phyloP scores from a whole-genome alignment of 1,140 invertebrate genomes.

The Trichonephila inaurata region DNA sequence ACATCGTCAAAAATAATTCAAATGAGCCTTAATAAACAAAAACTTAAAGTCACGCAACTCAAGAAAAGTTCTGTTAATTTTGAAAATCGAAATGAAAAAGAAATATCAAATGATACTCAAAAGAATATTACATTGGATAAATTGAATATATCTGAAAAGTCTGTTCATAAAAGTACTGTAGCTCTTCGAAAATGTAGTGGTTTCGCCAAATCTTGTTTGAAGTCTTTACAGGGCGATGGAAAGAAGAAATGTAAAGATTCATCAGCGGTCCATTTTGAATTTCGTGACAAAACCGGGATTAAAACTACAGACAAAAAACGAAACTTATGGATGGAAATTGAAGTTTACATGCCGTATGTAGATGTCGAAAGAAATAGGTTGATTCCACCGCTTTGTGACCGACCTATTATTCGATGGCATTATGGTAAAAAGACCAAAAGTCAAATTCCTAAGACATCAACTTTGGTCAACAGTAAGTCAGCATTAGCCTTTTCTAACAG shows the following conservation, averaged over 20 bases:
- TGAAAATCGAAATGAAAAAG: too few species aligned
- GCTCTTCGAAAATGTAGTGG: neutral
- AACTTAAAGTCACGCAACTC: too few species aligned
- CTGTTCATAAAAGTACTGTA: neutral
- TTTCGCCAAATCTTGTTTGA: neutral
- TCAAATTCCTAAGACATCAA: neutral
- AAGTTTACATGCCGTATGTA: constrained; percentile 1
- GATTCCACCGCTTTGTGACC: neutral
- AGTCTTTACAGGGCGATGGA: neutral
- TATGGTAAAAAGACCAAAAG: neutral
- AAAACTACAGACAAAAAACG: neutral
- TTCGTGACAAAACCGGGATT: neutral
- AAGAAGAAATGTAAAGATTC: neutral
- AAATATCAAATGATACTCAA: too few species aligned
- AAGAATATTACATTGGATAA: too few species aligned
- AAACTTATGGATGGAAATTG: neutral
- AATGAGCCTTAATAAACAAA: too few species aligned
- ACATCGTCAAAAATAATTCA: too few species aligned
- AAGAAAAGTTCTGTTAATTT: too few species aligned
- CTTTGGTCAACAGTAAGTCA: neutral
- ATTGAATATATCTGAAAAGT: neutral
- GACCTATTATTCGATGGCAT: neutral
- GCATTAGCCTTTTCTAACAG: too few species aligned
- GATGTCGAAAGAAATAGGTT: neutral
- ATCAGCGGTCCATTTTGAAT: neutral